These are phyloP conservation scores for Oreochromis niloticus DNA, from an alignment of 2,113 vertebrate species.

Conservation along the genomic window DNA sequence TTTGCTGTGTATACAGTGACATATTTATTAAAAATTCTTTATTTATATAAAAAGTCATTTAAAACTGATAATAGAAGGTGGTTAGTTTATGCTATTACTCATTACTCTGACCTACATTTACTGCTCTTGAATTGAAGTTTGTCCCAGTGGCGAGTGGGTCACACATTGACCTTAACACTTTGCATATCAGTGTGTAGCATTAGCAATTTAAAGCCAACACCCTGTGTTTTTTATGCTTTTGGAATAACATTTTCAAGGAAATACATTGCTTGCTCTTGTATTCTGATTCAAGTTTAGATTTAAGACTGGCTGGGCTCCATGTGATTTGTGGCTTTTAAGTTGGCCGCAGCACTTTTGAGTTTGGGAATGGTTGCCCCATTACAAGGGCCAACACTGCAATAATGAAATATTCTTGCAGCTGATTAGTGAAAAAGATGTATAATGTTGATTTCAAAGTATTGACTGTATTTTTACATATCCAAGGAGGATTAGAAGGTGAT, in stretches of 20 bases:
- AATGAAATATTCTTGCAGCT: neutral
- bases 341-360: neutral
- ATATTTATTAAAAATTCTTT: neutral
- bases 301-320: neutral
- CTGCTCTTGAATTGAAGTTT: neutral
- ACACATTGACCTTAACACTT: neutral
- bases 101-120: neutral
- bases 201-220: neutral
- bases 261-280: neutral
- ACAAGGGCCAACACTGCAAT: neutral
- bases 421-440: neutral
- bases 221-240: neutral
- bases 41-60: neutral
- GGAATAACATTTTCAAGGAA: neutral
- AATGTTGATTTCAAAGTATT: neutral
- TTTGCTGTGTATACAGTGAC: neutral
- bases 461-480: neutral
- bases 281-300: neutral
- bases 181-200: neutral
- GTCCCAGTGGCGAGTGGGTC: neutral
- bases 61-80: neutral
- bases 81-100: neutral
- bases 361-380: neutral
- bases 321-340: neutral
- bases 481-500: neutral